phyloP scores from a whole-genome alignment of 2,113 vertebrate species.

The Lichenostomus cassidix region DNA sequence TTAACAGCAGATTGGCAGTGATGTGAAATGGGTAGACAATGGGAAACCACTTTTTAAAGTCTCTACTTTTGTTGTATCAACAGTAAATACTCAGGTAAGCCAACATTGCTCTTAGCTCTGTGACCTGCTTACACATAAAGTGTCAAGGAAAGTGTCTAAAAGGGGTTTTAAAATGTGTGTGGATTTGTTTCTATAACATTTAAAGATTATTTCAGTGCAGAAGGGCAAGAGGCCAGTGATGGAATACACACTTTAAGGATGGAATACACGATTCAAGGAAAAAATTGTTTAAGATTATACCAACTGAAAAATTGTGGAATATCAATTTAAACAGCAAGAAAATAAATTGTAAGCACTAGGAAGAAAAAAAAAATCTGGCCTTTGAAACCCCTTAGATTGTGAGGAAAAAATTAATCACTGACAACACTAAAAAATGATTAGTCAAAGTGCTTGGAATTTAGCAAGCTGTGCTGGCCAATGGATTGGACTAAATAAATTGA shows the following conservation, averaged over 20 bases:
- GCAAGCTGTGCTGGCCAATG: neutral
- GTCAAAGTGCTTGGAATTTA: neutral
- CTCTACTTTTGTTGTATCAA: constrained; percentile 88
- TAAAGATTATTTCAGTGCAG: neutral
- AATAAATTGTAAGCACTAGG: neutral
- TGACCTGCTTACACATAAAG: neutral
- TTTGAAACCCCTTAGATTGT: neutral
- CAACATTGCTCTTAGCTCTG: neutral
- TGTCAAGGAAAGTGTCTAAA: neutral
- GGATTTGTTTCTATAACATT: neutral
- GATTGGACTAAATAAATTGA: neutral
- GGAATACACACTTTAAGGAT: neutral
- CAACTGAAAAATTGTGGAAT: neutral
- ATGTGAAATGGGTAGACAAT: constrained; percentile 94
- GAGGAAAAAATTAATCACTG: neutral
- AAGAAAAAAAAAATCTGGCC: neutral
- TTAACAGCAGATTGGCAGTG: constrained; percentile 76
- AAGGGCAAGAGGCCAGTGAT: neutral
- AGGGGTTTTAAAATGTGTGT: neutral
- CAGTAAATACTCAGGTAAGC: constrained; percentile 94
- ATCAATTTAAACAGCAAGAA: neutral
- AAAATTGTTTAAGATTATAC: neutral
- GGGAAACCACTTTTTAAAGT: constrained; percentile 94
- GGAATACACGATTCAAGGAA: neutral
- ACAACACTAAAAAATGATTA: neutral